phyloP scores from a whole-genome alignment of 2,888 invertebrate species.

The Metallyticus violacea region DNA sequence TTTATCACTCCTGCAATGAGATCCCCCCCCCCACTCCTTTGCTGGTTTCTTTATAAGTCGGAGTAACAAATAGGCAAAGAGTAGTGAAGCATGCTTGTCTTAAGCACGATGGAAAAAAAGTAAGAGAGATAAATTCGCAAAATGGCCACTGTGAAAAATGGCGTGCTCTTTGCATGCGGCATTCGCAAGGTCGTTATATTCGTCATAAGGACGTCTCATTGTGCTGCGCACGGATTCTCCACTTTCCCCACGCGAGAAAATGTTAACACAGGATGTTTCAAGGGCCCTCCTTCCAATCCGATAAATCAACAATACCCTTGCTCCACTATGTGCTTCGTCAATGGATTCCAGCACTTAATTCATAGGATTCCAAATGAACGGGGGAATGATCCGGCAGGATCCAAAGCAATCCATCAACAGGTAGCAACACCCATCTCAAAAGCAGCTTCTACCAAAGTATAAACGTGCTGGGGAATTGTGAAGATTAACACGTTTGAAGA shows the following conservation, averaged over 20 bases:
- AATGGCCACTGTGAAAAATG: background rate
- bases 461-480: too few relatives aligned
- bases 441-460: too few relatives aligned
- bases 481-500: too few relatives aligned
- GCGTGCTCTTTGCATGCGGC: background rate
- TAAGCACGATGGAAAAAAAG: background rate
- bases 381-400: background rate
- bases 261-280: background rate
- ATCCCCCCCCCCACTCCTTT: too few relatives aligned
- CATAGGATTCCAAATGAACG: background rate
- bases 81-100: too few relatives aligned
- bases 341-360: background rate
- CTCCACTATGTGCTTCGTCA: background rate
- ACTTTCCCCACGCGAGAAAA: background rate
- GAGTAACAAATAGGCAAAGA: too few relatives aligned
- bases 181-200: background rate
- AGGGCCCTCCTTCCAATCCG: background rate
- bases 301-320: background rate
- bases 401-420: background rate
- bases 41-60: too few relatives aligned
- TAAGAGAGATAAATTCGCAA: background rate
- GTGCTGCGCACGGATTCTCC: background rate
- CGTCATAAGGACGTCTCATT: background rate
- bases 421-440: background rate
- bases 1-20: too few relatives aligned